These are phyloP conservation scores for Spialia ferax DNA, from an alignment of 2,888 invertebrate genomes.

Conservation along the genomic window DNA sequence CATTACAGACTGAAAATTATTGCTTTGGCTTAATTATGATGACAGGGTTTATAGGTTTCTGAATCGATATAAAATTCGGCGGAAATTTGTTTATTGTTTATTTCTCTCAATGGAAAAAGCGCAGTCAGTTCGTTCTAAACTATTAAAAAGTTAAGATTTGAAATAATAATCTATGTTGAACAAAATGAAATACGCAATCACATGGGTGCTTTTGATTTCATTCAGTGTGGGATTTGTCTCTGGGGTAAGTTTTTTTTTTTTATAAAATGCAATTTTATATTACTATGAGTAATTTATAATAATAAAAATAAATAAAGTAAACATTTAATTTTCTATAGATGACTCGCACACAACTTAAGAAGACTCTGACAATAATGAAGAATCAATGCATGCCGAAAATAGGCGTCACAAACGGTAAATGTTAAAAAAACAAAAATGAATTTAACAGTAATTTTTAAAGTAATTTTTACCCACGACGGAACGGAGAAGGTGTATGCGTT, in stretches of 20 bases:
- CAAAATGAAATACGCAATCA: slow-evolving; percentile 6
- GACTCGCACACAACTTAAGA: slow-evolving; percentile 85
- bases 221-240: slow-evolving; percentile 13
- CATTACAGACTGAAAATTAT: slow-evolving; percentile 1
- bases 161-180: too few species aligned
- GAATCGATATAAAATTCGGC: slow-evolving; percentile 15
- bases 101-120: background rate
- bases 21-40: background rate
- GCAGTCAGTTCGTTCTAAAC: background rate
- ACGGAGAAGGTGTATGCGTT: too few species aligned
- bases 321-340: slow-evolving; percentile 59
- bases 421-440: slow-evolving; percentile 42
- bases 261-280: background rate
- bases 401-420: slow-evolving; percentile 83
- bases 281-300: too few species aligned
- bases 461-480: too few species aligned
- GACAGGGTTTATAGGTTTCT: slow-evolving; percentile 4
- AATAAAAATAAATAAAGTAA: background rate
- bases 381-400: slow-evolving; percentile 88
- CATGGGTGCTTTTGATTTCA: slow-evolving; percentile 21
- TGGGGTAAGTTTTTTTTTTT: slow-evolving; percentile 12
- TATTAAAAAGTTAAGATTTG: too few species aligned
- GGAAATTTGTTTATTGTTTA: slow-evolving; percentile 1
- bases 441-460: too few species aligned
- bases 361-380: slow-evolving; percentile 85